These are phyloP conservation scores for Microdon myrmicae DNA, from an alignment of 2,888 invertebrate genomes.

Conservation along the genomic window DNA sequence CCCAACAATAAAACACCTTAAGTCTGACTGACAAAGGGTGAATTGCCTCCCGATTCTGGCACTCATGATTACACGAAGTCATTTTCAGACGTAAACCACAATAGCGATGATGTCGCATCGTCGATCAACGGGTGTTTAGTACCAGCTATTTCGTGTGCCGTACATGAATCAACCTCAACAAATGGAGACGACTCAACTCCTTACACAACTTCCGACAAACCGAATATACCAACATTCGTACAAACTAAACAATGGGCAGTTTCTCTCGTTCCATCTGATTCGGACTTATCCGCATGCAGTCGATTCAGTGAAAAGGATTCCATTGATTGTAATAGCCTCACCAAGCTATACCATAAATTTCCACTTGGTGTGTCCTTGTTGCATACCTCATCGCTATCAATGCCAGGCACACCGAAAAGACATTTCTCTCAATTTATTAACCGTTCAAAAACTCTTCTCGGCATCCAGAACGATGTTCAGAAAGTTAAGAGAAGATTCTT, in stretches of 20 bases:
- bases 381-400: constrained; percentile 27
- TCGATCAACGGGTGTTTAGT: too few relatives aligned
- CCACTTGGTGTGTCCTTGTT: constrained; percentile 17
- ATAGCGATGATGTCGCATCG: too few relatives aligned
- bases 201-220: too few relatives aligned
- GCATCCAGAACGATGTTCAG: constrained; percentile 3
- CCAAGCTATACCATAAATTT: background rate
- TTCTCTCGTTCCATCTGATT: constrained; percentile 72
- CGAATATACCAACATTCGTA: constrained; percentile 76
- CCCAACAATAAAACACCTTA: too few relatives aligned
- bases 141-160: too few relatives aligned
- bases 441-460: constrained; percentile 7
- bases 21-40: too few relatives aligned
- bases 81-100: too few relatives aligned
- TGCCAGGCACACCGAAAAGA: constrained; percentile 30
- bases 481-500: constrained; percentile 15
- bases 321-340: constrained; percentile 1
- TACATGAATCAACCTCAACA: too few relatives aligned
- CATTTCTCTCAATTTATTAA: constrained; percentile 15
- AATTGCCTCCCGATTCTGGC: too few relatives aligned
- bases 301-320: background rate
- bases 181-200: too few relatives aligned
- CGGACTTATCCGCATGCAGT: constrained; percentile 11
- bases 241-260: constrained; percentile 75
- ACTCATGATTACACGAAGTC: too few relatives aligned